A percentile compares a stretch with the other conserved stretches of the same genome.
Evolutionary conservation across 2,888 invertebrate species (phyloP).

Genomic region (Strigamia transsilvanica): DNA sequence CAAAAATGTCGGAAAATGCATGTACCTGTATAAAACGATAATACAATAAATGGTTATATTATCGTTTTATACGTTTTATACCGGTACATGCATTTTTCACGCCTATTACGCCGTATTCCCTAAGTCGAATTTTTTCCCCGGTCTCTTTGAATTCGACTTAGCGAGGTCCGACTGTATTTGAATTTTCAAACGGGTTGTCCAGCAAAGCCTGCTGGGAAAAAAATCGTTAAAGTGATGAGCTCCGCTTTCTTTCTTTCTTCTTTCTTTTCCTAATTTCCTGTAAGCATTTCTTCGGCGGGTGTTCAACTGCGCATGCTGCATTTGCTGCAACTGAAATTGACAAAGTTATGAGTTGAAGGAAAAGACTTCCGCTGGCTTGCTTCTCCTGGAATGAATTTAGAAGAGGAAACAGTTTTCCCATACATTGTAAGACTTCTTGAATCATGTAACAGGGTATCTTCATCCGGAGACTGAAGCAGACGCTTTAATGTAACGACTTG

Average conservation of each 20-base stretch:
- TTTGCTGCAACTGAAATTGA: constrained; percentile 41
- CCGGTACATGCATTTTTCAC: no score
- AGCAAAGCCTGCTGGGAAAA: not conserved
- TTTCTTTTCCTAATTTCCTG: constrained; percentile 49
- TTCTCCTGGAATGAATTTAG: constrained; percentile 36
- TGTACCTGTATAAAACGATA: no score
- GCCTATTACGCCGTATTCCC: no score
- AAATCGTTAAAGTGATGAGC: constrained; percentile 6
- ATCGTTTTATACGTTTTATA: no score
- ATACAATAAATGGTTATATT: no score
- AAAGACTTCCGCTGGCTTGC: constrained; percentile 44
- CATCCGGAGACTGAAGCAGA: constrained; percentile 7
- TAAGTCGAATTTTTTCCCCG: no score
- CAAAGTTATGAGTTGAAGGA: constrained; percentile 40
- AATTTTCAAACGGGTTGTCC: constrained; percentile 15
- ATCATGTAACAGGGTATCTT: constrained; percentile 44
- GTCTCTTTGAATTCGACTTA: no score
- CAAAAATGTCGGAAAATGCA: no score
- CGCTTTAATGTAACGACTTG: constrained; percentile 17
- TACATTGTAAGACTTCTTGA: constrained; percentile 37
- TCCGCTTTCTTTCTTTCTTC: not conserved
- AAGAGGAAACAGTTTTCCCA: constrained; percentile 28
- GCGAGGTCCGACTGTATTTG: no score
- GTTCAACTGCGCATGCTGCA: constrained; percentile 48
- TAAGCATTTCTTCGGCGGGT: constrained; percentile 35